These are phyloP conservation scores for Nudaria mundana DNA, from an alignment of 2,888 invertebrate species.

Conservation along the genomic window DNA sequence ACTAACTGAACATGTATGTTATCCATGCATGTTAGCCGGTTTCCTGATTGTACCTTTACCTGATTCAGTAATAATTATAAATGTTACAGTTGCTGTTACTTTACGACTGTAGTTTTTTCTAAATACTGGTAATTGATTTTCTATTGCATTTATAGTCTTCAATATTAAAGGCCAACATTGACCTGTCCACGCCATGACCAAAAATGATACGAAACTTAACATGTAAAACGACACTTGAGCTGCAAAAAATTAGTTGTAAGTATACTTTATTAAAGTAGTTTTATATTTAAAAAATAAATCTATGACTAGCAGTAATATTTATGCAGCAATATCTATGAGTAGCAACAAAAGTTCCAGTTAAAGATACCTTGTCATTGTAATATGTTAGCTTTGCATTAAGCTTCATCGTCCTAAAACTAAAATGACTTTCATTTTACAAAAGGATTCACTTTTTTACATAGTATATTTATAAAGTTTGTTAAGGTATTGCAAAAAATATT, in stretches of 20 bases:
- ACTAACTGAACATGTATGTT: background rate
- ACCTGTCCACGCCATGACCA: constrained; percentile 40
- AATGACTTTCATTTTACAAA: too few relatives aligned
- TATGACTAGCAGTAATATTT: too few relatives aligned
- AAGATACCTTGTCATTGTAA: too few relatives aligned
- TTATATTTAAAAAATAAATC: background rate
- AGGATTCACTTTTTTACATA: too few relatives aligned
- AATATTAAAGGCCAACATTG: constrained; percentile 41
- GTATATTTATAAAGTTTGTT: too few relatives aligned
- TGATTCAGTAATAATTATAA: constrained; percentile 40
- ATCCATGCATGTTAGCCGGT: background rate
- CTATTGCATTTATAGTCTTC: constrained; percentile 37
- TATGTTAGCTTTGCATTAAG: too few relatives aligned
- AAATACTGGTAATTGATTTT: constrained; percentile 43
- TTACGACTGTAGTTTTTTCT: constrained; percentile 31
- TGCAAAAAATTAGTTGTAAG: constrained; percentile 28
- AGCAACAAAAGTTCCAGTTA: too few relatives aligned
- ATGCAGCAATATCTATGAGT: too few relatives aligned
- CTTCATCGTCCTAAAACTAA: too few relatives aligned
- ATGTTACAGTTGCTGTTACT: constrained; percentile 38
- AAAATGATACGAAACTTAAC: constrained; percentile 36
- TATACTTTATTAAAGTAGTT: too few relatives aligned
- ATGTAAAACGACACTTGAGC: constrained; percentile 47
- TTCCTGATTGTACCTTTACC: constrained; percentile 17
- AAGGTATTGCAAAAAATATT: too few relatives aligned